A percentile compares a stretch with the other conserved stretches of the same genome.
These are phyloP conservation scores for Hassar affinis DNA, from an alignment of 2,113 vertebrate species.

Conservation along the genomic window DNA sequence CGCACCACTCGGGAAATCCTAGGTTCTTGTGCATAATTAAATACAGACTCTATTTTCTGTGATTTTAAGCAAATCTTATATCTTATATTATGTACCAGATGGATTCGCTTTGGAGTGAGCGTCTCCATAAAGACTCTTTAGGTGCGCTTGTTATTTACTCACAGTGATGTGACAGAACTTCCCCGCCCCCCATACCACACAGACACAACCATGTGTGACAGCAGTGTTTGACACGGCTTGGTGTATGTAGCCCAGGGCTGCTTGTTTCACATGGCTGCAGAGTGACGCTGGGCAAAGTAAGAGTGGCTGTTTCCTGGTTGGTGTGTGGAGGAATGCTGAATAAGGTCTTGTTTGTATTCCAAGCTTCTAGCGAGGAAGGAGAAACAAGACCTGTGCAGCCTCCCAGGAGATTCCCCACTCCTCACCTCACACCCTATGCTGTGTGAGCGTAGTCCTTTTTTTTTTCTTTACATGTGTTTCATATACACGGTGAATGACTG, in stretches of 20 bases:
- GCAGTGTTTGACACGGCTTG: neutral
- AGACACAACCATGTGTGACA: neutral
- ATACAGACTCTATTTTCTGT: neutral
- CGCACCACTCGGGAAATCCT: too few species aligned
- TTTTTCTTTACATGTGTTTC: neutral
- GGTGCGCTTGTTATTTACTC: neutral
- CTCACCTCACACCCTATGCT: constrained; percentile 7
- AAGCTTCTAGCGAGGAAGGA: neutral
- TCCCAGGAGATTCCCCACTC: constrained; percentile 33
- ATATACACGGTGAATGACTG: neutral
- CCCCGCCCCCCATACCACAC: neutral
- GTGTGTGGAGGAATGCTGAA: constrained; percentile 45
- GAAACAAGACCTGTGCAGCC: constrained; percentile 45
- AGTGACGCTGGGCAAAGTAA: constrained; percentile 10
- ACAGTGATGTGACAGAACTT: neutral
- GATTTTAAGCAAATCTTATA: neutral
- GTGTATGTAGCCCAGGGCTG: constrained; percentile 8
- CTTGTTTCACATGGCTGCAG: constrained; percentile 49
- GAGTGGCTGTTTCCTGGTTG: constrained; percentile 1
- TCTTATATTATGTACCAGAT: neutral
- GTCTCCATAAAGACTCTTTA: neutral
- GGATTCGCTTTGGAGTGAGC: neutral
- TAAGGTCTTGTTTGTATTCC: constrained; percentile 54
- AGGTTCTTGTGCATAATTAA: neutral
- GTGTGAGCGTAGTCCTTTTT: constrained; percentile 22